Conservation (phyloP, 2,888 invertebrate species). For the Nomada fucata region DNA sequence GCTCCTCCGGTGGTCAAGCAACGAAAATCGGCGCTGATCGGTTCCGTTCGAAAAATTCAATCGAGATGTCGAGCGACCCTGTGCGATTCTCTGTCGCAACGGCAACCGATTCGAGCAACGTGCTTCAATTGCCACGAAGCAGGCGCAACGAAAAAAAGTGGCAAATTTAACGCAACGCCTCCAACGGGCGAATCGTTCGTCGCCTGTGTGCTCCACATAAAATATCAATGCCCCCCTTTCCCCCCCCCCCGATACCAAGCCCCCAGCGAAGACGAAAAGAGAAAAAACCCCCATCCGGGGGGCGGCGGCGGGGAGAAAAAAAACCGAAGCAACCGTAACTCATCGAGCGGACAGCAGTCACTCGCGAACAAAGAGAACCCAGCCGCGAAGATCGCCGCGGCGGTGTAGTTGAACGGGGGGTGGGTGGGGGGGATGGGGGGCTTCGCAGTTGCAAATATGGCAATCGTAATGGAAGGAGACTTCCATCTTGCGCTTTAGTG, state of each 20-base stretch:
- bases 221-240: background rate
- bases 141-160: too few relatives aligned
- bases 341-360: conserved; percentile 55
- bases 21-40: too few relatives aligned
- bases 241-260: background rate
- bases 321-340: conserved; percentile 21
- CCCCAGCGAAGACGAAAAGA: conserved; percentile 41
- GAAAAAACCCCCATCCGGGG: background rate
- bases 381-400: conserved; percentile 55
- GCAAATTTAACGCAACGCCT: too few relatives aligned
- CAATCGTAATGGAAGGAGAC: conserved; percentile 76
- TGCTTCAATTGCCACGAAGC: too few relatives aligned
- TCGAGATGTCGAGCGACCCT: too few relatives aligned
- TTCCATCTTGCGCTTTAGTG: conserved; percentile 79
- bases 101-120: too few relatives aligned
- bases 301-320: background rate
- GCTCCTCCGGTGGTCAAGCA: too few relatives aligned
- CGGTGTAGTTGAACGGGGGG: conserved; percentile 50
- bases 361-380: conserved; percentile 48
- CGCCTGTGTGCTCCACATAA: too few relatives aligned
- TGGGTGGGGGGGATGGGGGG: too few relatives aligned
- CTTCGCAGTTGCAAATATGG: conserved; percentile 69
- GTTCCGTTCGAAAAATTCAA: too few relatives aligned
- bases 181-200: too few relatives aligned
- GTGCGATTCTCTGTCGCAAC: too few relatives aligned